phyloP scores from a whole-genome alignment of 2,888 invertebrate species.

The Germaria angustata region DNA sequence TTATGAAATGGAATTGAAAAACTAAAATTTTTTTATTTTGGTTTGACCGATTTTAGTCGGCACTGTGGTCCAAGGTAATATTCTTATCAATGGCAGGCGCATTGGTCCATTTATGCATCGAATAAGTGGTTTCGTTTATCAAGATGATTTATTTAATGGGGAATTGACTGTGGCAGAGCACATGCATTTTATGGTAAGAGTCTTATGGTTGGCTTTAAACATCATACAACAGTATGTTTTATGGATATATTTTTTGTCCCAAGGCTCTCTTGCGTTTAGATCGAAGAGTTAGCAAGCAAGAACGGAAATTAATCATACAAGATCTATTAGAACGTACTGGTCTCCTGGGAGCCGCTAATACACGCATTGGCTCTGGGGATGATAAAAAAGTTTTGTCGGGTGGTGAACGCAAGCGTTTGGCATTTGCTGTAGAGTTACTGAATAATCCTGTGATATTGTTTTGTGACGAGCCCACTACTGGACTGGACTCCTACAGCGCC shows the following conservation, averaged over 20 bases:
- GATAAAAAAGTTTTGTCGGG: conserved; percentile 92
- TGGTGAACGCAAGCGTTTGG: conserved; percentile 94
- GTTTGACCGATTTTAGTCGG: conserved; percentile 81
- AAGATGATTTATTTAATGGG: conserved; percentile 93
- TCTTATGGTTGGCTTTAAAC: too few relatives aligned
- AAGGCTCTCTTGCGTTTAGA: conserved; percentile 91
- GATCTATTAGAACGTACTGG: conserved; percentile 87
- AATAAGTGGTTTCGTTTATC: conserved; percentile 93
- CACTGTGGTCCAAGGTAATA: conserved; percentile 87
- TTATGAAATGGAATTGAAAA: background rate
- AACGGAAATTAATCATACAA: conserved; percentile 85
- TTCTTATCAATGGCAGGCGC: conserved; percentile 88
- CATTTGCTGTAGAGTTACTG: conserved; percentile 93
- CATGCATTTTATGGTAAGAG: conserved; percentile 88
- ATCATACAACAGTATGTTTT: too few relatives aligned
- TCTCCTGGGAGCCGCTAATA: conserved; percentile 85
- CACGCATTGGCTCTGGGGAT: conserved; percentile 88
- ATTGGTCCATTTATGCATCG: conserved; percentile 88
- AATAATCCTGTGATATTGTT: conserved; percentile 95
- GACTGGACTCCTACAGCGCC: conserved; percentile 95
- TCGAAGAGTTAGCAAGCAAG: conserved; percentile 82
- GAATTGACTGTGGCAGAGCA: conserved; percentile 93
- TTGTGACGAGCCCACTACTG: conserved; percentile 98
- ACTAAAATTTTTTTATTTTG: background rate
- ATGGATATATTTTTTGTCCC: conserved; percentile 31